Percentiles rank a stretch among this genome's conserved stretches.
Conservation (phyloP, 2,888 invertebrate genomes). For the Gnatocerus cornutus region DNA sequence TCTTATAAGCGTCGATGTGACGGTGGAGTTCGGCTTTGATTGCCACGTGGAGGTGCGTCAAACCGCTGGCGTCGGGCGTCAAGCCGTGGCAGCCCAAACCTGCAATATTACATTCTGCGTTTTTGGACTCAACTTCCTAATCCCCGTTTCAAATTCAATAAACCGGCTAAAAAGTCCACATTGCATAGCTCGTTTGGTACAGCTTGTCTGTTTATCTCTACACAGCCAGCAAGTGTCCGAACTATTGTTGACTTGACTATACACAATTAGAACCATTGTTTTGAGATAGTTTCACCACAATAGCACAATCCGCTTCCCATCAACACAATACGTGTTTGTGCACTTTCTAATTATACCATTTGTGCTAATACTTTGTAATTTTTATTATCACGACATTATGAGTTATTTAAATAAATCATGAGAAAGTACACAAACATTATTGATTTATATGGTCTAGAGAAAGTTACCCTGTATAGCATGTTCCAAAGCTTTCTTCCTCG, state of each 20-base stretch:
- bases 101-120: slow-evolving; percentile 55
- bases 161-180: neutral
- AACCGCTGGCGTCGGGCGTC: slow-evolving; percentile 77
- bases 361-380: slow-evolving; percentile 34
- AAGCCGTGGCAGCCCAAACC: slow-evolving; percentile 90
- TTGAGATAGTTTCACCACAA: slow-evolving; percentile 6
- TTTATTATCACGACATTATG: slow-evolving; percentile 18
- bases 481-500: slow-evolving; percentile 83
- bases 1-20: slow-evolving; percentile 89
- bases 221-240: neutral
- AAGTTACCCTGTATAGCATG: slow-evolving; percentile 85
- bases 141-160: too few species aligned
- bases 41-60: slow-evolving; percentile 87
- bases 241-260: neutral
- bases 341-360: slow-evolving; percentile 37
- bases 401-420: slow-evolving; percentile 12
- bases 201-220: neutral
- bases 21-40: slow-evolving; percentile 88
- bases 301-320: slow-evolving; percentile 15
- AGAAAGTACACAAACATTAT: slow-evolving; percentile 24
- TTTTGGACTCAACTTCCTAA: too few species aligned
- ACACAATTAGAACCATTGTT: slow-evolving; percentile 6
- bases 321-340: slow-evolving; percentile 24
- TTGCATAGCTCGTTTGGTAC: neutral
- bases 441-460: neutral